These are phyloP conservation scores for Momotus momota DNA, from an alignment of 2,797 vertebrate genomes.

Conservation along the genomic window DNA sequence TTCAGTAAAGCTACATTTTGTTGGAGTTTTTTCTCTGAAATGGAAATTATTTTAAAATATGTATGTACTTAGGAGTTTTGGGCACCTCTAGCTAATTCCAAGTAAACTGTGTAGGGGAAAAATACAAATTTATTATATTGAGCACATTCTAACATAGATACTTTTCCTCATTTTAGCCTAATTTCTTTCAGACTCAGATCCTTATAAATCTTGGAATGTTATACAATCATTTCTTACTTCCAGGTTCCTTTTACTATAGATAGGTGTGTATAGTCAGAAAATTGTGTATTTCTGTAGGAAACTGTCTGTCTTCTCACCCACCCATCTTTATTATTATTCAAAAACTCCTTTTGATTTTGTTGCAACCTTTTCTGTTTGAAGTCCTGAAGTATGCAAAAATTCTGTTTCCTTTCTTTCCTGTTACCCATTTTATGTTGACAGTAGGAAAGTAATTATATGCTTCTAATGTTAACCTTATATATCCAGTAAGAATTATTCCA, in stretches of 20 bases:
- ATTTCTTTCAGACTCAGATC: background rate
- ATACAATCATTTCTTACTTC: background rate
- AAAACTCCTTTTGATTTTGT: constrained; percentile 15
- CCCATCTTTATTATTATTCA: constrained; percentile 26
- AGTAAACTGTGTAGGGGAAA: background rate
- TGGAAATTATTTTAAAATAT: background rate
- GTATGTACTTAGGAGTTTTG: background rate
- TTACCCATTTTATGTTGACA: constrained; percentile 34
- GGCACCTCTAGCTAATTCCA: background rate
- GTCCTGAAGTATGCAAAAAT: constrained; percentile 39
- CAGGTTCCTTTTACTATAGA: background rate
- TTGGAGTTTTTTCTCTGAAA: background rate
- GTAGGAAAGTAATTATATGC: constrained; percentile 6
- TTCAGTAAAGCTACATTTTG: background rate
- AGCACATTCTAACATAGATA: background rate
- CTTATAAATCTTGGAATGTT: background rate
- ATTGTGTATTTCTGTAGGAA: background rate
- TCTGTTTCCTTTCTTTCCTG: constrained; percentile 56
- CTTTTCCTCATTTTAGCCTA: background rate
- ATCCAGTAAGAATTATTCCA: background rate
- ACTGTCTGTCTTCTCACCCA: constrained; percentile 14
- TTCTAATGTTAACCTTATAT: constrained; percentile 18
- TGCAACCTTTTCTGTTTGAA: constrained; percentile 55
- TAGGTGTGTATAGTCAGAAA: background rate
- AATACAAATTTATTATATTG: background rate